phyloP scores from a whole-genome alignment of 2,797 vertebrate genomes.

The Astyanax mexicanus region DNA sequence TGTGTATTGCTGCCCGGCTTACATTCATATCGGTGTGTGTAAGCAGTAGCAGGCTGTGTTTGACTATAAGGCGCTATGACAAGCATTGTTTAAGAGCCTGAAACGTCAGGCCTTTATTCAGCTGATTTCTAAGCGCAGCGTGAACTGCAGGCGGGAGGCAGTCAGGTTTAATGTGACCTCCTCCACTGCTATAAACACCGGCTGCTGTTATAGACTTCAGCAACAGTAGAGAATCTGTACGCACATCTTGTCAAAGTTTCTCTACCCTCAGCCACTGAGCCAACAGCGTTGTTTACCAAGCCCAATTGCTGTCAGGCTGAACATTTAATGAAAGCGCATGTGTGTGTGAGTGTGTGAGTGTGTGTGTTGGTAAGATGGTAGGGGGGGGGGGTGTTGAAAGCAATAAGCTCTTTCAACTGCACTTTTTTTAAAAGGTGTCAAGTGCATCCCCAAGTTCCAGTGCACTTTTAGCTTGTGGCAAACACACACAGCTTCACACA shows the following conservation, averaged over 20 bases:
- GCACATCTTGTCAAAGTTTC: conserved; percentile 46
- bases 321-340: conserved; percentile 47
- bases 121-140: conserved; percentile 2
- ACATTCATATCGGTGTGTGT: not conserved
- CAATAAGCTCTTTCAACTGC: conserved; percentile 54
- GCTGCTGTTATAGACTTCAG: conserved; percentile 43
- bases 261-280: conserved; percentile 45
- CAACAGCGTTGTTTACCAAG: conserved; percentile 53
- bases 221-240: conserved; percentile 42
- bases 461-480: conserved; percentile 39
- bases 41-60: not conserved
- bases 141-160: conserved; percentile 24
- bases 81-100: conserved; percentile 16
- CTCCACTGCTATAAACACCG: conserved; percentile 41
- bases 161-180: conserved; percentile 45
- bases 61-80: conserved; percentile 10
- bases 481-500: conserved; percentile 50
- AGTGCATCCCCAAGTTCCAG: conserved; percentile 37
- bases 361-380: not conserved
- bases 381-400: conserved; percentile 33
- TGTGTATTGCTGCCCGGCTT: not conserved
- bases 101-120: conserved; percentile 26
- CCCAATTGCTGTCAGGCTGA: conserved; percentile 45
- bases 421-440: conserved; percentile 52
- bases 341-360: conserved; percentile 24